Percentiles rank a stretch among this genome's conserved stretches.
These are phyloP conservation scores for Eledona agricola DNA, from an alignment of 2,888 invertebrate species.

Conservation along the genomic window DNA sequence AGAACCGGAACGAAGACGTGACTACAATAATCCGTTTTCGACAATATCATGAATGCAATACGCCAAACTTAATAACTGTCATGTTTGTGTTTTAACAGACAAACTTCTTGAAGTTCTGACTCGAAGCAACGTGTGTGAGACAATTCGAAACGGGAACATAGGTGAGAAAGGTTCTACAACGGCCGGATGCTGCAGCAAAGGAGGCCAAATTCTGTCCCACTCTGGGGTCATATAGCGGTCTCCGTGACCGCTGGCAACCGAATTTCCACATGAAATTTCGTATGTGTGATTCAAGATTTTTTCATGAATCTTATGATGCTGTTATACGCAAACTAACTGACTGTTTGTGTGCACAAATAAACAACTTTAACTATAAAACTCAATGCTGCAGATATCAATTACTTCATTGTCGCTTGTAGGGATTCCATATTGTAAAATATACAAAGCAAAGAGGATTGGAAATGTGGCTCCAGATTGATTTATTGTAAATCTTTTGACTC, in stretches of 20 bases:
- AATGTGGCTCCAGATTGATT: no score
- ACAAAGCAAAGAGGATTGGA: no score
- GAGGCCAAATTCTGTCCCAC: constrained; percentile 41
- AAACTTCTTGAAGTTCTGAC: no score
- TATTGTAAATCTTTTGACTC: no score
- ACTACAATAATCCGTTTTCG: constrained; percentile 29
- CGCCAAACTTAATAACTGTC: constrained; percentile 14
- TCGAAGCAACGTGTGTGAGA: constrained; percentile 4
- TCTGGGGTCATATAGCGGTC: constrained; percentile 47
- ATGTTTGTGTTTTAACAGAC: constrained; percentile 14
- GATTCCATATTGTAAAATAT: no score
- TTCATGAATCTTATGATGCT: no score
- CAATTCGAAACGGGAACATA: constrained; percentile 14
- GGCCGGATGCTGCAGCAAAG: constrained; percentile 32
- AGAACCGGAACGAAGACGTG: constrained; percentile 21
- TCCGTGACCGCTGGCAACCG: constrained; percentile 38
- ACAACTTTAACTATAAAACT: no score
- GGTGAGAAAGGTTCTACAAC: constrained; percentile 11
- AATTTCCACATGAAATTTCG: constrained; percentile 34
- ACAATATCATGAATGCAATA: constrained; percentile 18
- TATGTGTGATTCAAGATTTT: constrained; percentile 7
- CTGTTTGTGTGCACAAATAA: no score
- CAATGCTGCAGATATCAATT: no score
- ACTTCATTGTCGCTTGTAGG: no score
- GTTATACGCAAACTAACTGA: no score